Percentiles rank a stretch among this genome's conserved stretches.
phyloP scores from a whole-genome alignment of 2,888 invertebrate species.

The Anorthoa munda region DNA sequence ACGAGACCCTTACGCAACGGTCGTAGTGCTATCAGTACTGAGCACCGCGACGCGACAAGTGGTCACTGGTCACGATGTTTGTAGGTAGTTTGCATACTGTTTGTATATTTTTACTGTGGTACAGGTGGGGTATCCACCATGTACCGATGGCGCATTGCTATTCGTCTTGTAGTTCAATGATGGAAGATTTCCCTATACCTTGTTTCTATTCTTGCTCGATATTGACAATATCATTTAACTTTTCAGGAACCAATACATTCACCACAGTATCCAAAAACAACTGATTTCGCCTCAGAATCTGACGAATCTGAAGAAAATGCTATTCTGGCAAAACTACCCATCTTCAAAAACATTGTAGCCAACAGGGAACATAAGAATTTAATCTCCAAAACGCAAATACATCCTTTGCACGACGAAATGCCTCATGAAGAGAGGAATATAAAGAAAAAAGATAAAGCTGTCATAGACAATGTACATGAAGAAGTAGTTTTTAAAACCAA shows the following conservation, averaged over 20 bases:
- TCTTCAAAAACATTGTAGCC: constrained; percentile 82
- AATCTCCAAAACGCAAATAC: constrained; percentile 80
- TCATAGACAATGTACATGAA: constrained; percentile 47
- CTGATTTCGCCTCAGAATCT: constrained; percentile 52
- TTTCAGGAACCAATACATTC: constrained; percentile 81
- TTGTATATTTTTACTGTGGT: too few species aligned
- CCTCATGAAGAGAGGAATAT: constrained; percentile 82
- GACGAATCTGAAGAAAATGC: constrained; percentile 76
- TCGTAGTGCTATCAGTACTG: too few species aligned
- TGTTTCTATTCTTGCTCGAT: background rate
- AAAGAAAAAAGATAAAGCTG: constrained; percentile 85
- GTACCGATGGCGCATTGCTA: too few species aligned
- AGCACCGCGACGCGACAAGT: too few species aligned
- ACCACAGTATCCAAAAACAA: constrained; percentile 57
- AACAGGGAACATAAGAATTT: constrained; percentile 77
- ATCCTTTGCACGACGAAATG: constrained; percentile 82
- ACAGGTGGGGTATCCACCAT: too few species aligned
- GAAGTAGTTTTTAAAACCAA: constrained; percentile 2
- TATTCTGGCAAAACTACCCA: constrained; percentile 81
- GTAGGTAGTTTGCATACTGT: too few species aligned
- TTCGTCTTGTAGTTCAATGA: too few species aligned
- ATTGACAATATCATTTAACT: background rate
- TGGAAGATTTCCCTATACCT: too few species aligned
- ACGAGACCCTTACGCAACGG: too few species aligned
- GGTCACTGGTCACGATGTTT: too few species aligned